Base-by-base conservation (phyloP, 2,113 vertebrate genomes). In the Lates calcarifer region DNA sequence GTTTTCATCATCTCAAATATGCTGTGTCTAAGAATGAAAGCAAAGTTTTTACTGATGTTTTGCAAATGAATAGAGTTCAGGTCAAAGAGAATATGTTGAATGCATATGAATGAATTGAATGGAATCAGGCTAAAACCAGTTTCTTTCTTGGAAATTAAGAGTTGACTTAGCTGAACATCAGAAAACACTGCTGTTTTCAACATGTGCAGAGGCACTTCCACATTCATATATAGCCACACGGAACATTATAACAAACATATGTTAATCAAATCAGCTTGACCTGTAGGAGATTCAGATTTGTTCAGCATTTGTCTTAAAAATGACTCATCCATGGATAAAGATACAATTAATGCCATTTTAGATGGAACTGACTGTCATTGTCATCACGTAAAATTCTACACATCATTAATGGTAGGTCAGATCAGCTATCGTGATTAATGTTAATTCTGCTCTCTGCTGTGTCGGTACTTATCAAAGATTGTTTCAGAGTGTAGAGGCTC, bases 261-360 rank as follows among this genome's bases (percentile, higher is more conserved):
- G 56, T 49, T 77, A 33, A 17, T 64, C 31, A n/a, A 39, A 7
- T 68, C 74, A 51, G 37, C 31, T 61, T 56, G 17, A 47, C 37
- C 20, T 75, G 47, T 13, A 17, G 35, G 66, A 20, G 24, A 29
- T 57, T 49, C 26, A 7, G 13, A 20, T 22, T 78, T 74, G 51
- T 65, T 82, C 22, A 58, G 26, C 31, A 51, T 64, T 74, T 64
- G 29, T 61, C 49, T 55, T 62, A 29, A 33, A 43, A 55, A 45
- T 22, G 10, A 56, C 31, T 51, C 33, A n/a, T 45, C 37, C 6
- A 12, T 8, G 11, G 53, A 28, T n/a, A n/a, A n/a, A n/a, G n/a
- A n/a, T n/a, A n/a, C n/a, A n/a, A n/a, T n/a, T n/a, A n/a, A n/a
- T n/a, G n/a, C n/a, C n/a, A n/a, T n/a, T n/a, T n/a, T n/a, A n/a